A percentile compares a stretch with the other conserved stretches of the same genome.
These are phyloP conservation scores for Agapostemon virescens DNA, from an alignment of 2,888 invertebrate genomes.

Conservation along the genomic window DNA sequence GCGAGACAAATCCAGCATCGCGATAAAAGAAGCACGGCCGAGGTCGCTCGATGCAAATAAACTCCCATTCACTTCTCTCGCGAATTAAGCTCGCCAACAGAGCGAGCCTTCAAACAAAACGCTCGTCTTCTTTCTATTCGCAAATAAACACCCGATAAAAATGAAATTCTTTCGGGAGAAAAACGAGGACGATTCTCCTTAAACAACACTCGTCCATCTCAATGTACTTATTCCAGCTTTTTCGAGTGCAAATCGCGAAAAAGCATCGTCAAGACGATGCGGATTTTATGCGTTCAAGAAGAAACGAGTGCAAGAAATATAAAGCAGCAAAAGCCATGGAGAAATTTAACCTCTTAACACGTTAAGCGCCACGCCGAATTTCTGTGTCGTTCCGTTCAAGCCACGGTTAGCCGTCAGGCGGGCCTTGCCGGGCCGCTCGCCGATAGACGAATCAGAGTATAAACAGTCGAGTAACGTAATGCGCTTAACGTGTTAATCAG, in stretches of 20 bases:
- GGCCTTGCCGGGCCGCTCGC: too few relatives aligned
- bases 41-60: conserved; percentile 7
- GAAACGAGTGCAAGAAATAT: neutral
- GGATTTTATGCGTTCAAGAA: neutral
- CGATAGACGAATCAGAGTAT: too few relatives aligned
- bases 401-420: too few relatives aligned
- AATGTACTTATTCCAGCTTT: neutral
- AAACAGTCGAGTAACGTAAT: too few relatives aligned
- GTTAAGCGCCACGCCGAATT: too few relatives aligned
- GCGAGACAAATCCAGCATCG: conserved; percentile 13
- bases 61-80: conserved; percentile 25
- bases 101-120: conserved; percentile 23
- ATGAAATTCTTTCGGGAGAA: conserved; percentile 6
- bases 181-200: neutral
- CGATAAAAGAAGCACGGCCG: neutral
- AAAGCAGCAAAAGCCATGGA: neutral
- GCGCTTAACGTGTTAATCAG: too few relatives aligned
- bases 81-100: conserved; percentile 29
- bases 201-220: neutral
- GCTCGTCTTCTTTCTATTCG: conserved; percentile 29
- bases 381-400: too few relatives aligned
- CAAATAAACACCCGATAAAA: conserved; percentile 32
- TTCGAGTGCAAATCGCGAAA: neutral
- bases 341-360: too few relatives aligned
- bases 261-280: neutral